Evolutionary conservation across 2,888 invertebrate species (phyloP), one percentile per base, ranked within the genome.

Genomic region (Rhopalosiphum nymphaeae): DNA sequence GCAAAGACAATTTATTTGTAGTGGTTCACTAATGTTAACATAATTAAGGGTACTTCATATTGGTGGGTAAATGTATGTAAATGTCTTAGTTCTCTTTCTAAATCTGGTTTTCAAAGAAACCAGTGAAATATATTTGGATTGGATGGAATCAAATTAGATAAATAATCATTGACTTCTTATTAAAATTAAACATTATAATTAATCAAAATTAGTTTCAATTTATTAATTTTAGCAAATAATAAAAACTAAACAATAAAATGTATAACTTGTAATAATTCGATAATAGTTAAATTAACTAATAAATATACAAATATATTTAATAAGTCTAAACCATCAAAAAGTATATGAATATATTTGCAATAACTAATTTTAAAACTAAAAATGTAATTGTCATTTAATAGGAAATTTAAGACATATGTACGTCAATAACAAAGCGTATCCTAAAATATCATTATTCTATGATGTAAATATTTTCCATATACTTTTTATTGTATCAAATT

Each of bases 171-270:
- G 1, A 53, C 49, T 67, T 94, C 91, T 86, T 94, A 46, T 46
- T 26, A 84, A 90, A 36, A 93, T 13, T 46, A 26, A n/a, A 89
- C 9, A 46, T 87, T 46, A 67, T 9, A 42, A 57, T 94, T 56
- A 49, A 4, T 89, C 56, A 93, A 78, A 78, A 78, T 36, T 9
- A 36, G 21, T 36, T 78, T 10, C 3, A 16, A 78, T 78, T 78
- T 36, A 21, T 78, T 36, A 78, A 36, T n/a, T n/a, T 97, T 97
- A 96, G 99, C 98, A 96, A 99, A 97, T 36, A 99, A 96, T 0
- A 97, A 96, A 91, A 98, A 94, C 96, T 96, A 95, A 95, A 78
- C 67, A 78, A 78, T 21, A 78, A n/a, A 78, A 78, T 78, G n/a
- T 78, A 36, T 0, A 78, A 36, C 16, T 36, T 78, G 5, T 36